Evolutionary conservation across 1,140 invertebrate species (phyloP).

Genomic region (Euwallacea fornicatus): DNA sequence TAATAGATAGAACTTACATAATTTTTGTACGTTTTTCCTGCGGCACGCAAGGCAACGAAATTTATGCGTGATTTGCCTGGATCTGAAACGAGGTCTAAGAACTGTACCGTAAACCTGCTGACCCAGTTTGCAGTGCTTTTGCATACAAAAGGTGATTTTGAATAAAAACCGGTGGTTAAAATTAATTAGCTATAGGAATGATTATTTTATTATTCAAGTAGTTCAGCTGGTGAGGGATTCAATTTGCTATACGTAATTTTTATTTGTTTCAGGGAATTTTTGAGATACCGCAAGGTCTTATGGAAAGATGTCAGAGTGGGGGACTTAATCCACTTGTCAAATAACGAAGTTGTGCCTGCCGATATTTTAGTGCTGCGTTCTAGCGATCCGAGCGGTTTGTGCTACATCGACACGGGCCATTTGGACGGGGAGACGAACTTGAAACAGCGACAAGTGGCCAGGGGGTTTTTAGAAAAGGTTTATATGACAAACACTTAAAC

Average conservation of each 20-base stretch:
- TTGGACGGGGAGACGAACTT: constrained; percentile 99
- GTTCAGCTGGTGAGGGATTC: not conserved
- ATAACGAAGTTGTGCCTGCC: constrained; percentile 95
- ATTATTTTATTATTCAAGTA: constrained; percentile 1
- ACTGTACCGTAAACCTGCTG: constrained; percentile 26
- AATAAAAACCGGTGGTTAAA: constrained; percentile 1
- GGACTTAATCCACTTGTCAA: constrained; percentile 93
- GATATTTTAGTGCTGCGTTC: constrained; percentile 89
- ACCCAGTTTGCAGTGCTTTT: constrained; percentile 27
- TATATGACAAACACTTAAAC: not conserved
- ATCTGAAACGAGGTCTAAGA: constrained; percentile 32
- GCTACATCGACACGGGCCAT: constrained; percentile 97
- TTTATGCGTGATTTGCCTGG: constrained; percentile 5
- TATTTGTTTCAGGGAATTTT: constrained; percentile 65
- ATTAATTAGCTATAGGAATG: not conserved
- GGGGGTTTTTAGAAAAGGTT: constrained; percentile 68
- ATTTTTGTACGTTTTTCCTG: too few species aligned
- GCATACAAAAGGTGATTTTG: constrained; percentile 31
- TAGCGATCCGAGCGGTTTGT: constrained; percentile 91
- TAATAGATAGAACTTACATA: too few species aligned
- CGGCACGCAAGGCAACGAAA: not conserved
- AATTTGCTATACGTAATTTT: not conserved
- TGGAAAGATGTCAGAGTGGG: constrained; percentile 94
- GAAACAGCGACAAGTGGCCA: constrained; percentile 88
- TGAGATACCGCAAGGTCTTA: constrained; percentile 79